Evolutionary conservation across 2,888 invertebrate genomes (phyloP).

Genomic region (Nudaria mundana): DNA sequence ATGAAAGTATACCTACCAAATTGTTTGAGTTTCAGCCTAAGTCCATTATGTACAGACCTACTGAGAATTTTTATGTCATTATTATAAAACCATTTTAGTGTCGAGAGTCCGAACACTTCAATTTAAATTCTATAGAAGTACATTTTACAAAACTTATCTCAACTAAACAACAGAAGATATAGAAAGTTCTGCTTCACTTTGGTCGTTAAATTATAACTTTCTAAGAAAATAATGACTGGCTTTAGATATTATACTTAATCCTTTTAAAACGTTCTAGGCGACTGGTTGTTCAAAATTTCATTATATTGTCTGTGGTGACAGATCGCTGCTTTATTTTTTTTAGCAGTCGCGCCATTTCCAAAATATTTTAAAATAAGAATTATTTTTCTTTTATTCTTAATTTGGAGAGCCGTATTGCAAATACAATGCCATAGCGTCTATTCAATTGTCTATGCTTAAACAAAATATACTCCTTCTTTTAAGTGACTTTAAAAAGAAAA

Average conservation of each 20-base stretch:
- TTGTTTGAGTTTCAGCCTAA: no score
- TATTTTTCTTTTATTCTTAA: conserved; percentile 1
- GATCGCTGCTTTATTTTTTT: conserved; percentile 9
- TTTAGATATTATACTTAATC: conserved; percentile 35
- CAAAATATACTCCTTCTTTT: no score
- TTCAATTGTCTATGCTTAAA: neutral
- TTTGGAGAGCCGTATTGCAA: no score
- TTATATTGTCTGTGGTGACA: conserved; percentile 13
- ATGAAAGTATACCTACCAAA: no score
- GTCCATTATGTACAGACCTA: no score
- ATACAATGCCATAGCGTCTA: neutral
- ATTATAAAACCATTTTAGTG: no score
- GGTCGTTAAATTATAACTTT: conserved; percentile 38
- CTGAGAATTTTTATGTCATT: no score
- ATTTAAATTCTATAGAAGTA: neutral
- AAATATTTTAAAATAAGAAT: conserved; percentile 6
- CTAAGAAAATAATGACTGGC: conserved; percentile 20
- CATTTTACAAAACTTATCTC: conserved; percentile 4
- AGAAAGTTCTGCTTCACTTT: conserved; percentile 28
- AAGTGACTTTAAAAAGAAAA: no score
- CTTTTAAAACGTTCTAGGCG: conserved; percentile 26
- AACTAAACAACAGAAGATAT: conserved; percentile 23
- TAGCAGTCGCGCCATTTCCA: neutral
- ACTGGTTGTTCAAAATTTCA: conserved; percentile 13
- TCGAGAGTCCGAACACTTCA: no score